Conservation (phyloP, 2,888 invertebrate species). For the Thymelicus sylvestris region DNA sequence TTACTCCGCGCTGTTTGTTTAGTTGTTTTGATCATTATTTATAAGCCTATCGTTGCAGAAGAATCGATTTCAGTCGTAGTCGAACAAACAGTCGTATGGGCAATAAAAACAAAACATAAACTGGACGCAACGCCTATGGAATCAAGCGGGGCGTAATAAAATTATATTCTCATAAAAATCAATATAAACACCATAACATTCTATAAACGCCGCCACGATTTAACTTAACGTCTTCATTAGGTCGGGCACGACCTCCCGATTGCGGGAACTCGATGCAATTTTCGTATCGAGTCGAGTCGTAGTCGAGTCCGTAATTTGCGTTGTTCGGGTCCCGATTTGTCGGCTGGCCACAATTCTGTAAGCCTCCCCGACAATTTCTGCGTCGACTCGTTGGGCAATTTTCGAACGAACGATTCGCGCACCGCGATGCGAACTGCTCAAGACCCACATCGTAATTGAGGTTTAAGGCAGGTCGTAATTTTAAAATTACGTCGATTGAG, state of each 20-base stretch:
- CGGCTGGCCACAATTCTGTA: slow-evolving; percentile 68
- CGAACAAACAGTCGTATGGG: slow-evolving; percentile 40
- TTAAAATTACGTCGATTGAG: slow-evolving; percentile 78
- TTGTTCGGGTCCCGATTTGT: slow-evolving; percentile 72
- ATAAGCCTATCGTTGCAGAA: slow-evolving; percentile 47
- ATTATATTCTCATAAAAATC: slow-evolving; percentile 78
- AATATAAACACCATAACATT: slow-evolving; percentile 74
- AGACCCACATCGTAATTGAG: slow-evolving; percentile 68
- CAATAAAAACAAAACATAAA: slow-evolving; percentile 51
- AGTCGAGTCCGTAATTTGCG: slow-evolving; percentile 74
- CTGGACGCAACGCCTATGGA: slow-evolving; percentile 54
- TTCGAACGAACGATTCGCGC: slow-evolving; percentile 68
- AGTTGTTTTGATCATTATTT: slow-evolving; percentile 51
- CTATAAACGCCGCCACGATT: slow-evolving; percentile 69
- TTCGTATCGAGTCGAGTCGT: slow-evolving; percentile 64
- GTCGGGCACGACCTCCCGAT: slow-evolving; percentile 73
- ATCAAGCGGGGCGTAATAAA: slow-evolving; percentile 58
- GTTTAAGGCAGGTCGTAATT: slow-evolving; percentile 77
- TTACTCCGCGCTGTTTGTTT: slow-evolving; percentile 46
- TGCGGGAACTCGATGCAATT: slow-evolving; percentile 70
- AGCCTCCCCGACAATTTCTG: slow-evolving; percentile 68
- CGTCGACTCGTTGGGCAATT: slow-evolving; percentile 72
- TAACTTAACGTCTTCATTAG: slow-evolving; percentile 81
- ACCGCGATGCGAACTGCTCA: slow-evolving; percentile 61
- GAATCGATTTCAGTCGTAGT: slow-evolving; percentile 46